Base-by-base conservation (phyloP, 1,140 invertebrate species). In the Cydia fagiglandana region DNA sequence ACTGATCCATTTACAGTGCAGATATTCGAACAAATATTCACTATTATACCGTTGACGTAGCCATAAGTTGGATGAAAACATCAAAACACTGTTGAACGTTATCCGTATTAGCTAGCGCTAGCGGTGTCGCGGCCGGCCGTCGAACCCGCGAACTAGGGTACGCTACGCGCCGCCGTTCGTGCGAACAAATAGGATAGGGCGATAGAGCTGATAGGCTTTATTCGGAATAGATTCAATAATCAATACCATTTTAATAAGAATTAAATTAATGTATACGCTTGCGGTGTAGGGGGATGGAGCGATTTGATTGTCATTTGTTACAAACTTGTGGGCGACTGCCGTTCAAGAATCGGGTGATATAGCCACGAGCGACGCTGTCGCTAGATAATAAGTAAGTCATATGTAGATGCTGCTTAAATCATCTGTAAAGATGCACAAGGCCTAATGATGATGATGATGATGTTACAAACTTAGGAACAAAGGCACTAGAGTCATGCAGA, bases 61-160 rank as follows among this genome's bases (percentile, higher is more conserved):
- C 56, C 56, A 61, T 61, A 12, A 61, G 17, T 61, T 61, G 56
- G 2, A 61, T 24, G 20, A 61, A 61, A 61, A 61, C 56, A 61
- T 24, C 7, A 61, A 61, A 61, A 61, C 56, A 61, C 20, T 20
- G 56, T 61, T 24, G 56, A 24, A 61, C 20, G 56, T 20, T 24
- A 24, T 61, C 56, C 20, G 56, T 61, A 61, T 61, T 61, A 61
- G 56, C 20, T 61, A 61, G 24, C 20, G 73, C 76, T 75, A 15
- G 79, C 77, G 80, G 80, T 82, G 86, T 81, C 86, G 84, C 79
- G 86, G 84, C 77, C 87, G 88, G 89, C 85, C 88, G 78, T 82
- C 83, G 87, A 89, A 84, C 84, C 78, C 79, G 50, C 75, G 28
- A 70, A 34, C 30, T 70, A 70, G 66, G 66, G 66, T 70, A 70